phyloP scores from a whole-genome alignment of 2,797 vertebrate species.

The Sebastes steindachneri region DNA sequence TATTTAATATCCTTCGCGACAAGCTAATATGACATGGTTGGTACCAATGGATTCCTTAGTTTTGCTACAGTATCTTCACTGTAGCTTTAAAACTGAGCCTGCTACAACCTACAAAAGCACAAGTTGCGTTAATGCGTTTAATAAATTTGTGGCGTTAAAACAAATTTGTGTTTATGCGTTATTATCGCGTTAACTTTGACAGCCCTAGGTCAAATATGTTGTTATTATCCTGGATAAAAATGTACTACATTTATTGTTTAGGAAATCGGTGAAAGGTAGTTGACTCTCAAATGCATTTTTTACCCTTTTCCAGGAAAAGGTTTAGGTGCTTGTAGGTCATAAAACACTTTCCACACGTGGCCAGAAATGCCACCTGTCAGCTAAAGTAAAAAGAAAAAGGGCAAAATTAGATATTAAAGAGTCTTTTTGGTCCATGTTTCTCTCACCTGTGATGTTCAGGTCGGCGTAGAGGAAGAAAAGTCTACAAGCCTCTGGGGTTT shows the following conservation, averaged over 20 bases:
- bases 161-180: too few species aligned
- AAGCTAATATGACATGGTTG: too few species aligned
- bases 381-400: slow-evolving; percentile 17
- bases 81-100: too few species aligned
- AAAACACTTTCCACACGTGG: background rate
- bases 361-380: slow-evolving; percentile 44
- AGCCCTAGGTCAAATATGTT: background rate
- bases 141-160: too few species aligned
- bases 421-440: background rate
- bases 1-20: too few species aligned
- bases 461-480: background rate
- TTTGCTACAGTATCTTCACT: too few species aligned
- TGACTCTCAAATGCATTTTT: slow-evolving; percentile 3
- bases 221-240: background rate
- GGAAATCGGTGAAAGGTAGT: background rate
- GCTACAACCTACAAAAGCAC: too few species aligned
- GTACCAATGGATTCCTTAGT: too few species aligned
- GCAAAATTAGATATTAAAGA: slow-evolving; percentile 15
- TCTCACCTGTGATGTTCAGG: background rate
- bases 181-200: too few species aligned
- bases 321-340: slow-evolving; percentile 5
- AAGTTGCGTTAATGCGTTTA: too few species aligned
- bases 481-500: background rate
- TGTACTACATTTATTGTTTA: background rate
- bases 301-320: slow-evolving; percentile 41